Conservation (phyloP, 1,140 invertebrate genomes). For the Drosophila varians region DNA sequence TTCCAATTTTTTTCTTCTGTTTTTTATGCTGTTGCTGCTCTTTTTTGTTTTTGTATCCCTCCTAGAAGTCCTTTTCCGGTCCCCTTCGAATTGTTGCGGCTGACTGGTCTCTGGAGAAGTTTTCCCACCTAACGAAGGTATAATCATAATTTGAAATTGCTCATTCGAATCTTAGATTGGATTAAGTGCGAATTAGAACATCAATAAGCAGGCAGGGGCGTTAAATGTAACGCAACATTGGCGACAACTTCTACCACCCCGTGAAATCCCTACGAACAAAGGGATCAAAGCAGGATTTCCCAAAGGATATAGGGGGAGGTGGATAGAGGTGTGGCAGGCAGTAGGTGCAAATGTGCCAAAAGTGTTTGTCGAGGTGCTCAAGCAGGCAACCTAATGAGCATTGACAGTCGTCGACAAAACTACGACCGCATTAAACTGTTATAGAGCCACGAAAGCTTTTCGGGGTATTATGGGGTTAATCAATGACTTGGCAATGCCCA, state of each 20-base stretch:
- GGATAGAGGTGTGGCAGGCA: constrained; percentile 3
- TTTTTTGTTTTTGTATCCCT: constrained; percentile 45
- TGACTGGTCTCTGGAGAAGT: constrained; percentile 64
- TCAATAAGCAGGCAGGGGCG: constrained; percentile 65
- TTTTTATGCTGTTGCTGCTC: constrained; percentile 38
- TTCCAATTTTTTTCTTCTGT: constrained; percentile 37
- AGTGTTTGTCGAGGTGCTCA: constrained; percentile 65
- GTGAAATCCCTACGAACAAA: constrained; percentile 31
- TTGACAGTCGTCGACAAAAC: constrained; percentile 51
- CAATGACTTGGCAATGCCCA: constrained; percentile 4
- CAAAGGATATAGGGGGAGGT: constrained; percentile 20
- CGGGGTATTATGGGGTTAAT: constrained; percentile 30
- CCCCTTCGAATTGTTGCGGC: constrained; percentile 59
- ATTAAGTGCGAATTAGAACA: constrained; percentile 82
- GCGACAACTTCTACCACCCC: constrained; percentile 41
- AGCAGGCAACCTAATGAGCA: constrained; percentile 69
- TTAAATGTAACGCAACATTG: constrained; percentile 73
- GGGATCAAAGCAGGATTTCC: constrained; percentile 74
- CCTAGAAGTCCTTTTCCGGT: constrained; percentile 39
- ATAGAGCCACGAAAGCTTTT: constrained; percentile 14
- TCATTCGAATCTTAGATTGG: constrained; percentile 82
- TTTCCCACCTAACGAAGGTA: constrained; percentile 61
- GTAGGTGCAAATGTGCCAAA: constrained; percentile 76
- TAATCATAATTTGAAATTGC: constrained; percentile 82
- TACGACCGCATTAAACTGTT: constrained; percentile 46